Evolutionary conservation across 2,888 invertebrate genomes (phyloP), one percentile per base, ranked within the genome.

Genomic region (Andrena flavipes): DNA sequence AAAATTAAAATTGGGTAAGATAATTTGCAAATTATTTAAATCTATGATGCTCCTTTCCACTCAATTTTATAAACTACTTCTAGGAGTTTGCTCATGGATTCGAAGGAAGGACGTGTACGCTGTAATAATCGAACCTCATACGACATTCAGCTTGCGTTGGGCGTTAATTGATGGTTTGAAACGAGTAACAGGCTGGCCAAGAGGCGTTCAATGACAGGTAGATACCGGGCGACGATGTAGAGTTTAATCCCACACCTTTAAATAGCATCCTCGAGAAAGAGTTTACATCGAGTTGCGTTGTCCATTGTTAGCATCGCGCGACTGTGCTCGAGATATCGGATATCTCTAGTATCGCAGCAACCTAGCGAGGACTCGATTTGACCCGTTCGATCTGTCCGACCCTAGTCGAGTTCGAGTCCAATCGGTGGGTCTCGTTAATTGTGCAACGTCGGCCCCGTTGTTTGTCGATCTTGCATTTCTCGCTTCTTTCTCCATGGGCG

Each of bases 371-470:
- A 84, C 64, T 83, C 35, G 76, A 71, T 68, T 71, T 63, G 82
- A 86, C 87, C 63, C 56, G 64, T 60, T 76, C 78, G 74, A 79
- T 70, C 65, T 54, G 42, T 7, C 48, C 67, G 71, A 59, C 73
- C 72, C 49, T 56, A 29, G 51, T 74, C 60, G 70, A 62, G 60
- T 67, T 71, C 73, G 35, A 65, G 65, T 73, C 63, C 63, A 76
- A 86, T 82, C 86, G 76, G 70, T 62, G 67, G 59, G 80, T 74
- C 87, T 85, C 76, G 87, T 87, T 88, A 87, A 86, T 89, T 88
- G 84, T 56, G 84, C 82, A 88, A 88, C 80, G 68, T 42, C 78
- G 77, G 33, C 71, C 42, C 69, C 33, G 82, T 76, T 82, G 88
- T 81, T 88, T 83, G 85, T 76, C 83, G 81, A 85, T 85, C 80